Percentiles rank a stretch among this genome's conserved stretches.
These are phyloP conservation scores for Urosaurus nigricauda DNA, from an alignment of 2,797 vertebrate genomes.

Conservation along the genomic window DNA sequence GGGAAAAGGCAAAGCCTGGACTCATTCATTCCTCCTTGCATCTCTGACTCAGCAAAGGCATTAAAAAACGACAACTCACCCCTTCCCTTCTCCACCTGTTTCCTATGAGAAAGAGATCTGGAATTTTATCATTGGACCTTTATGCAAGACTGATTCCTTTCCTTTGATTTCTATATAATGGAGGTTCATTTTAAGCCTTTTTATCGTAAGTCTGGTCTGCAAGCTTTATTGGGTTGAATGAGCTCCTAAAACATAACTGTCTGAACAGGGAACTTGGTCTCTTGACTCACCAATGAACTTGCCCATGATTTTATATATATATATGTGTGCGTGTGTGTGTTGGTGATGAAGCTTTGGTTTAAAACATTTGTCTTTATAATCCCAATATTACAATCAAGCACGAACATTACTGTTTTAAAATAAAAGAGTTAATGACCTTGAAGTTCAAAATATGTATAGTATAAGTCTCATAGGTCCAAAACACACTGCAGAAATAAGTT, in stretches of 20 bases:
- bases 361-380: background rate
- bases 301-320: too few relatives aligned
- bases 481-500: too few relatives aligned
- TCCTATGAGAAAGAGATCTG: slow-evolving; percentile 19
- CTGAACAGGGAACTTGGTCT: background rate
- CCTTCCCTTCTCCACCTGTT: slow-evolving; percentile 1
- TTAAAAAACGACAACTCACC: background rate
- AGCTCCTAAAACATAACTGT: background rate
- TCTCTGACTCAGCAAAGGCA: slow-evolving; percentile 12
- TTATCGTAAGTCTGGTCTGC: background rate
- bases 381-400: background rate
- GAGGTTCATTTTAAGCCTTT: background rate
- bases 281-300: background rate
- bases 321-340: too few relatives aligned
- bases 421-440: background rate
- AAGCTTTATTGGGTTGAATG: background rate
- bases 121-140: background rate
- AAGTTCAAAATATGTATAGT: background rate
- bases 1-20: background rate
- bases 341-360: background rate
- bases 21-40: background rate
- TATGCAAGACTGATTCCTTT: background rate
- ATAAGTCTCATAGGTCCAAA: background rate
- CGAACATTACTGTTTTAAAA: background rate
- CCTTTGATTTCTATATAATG: background rate